Conservation (phyloP, 2,797 vertebrate species). For the Champsocephalus gunnari region DNA sequence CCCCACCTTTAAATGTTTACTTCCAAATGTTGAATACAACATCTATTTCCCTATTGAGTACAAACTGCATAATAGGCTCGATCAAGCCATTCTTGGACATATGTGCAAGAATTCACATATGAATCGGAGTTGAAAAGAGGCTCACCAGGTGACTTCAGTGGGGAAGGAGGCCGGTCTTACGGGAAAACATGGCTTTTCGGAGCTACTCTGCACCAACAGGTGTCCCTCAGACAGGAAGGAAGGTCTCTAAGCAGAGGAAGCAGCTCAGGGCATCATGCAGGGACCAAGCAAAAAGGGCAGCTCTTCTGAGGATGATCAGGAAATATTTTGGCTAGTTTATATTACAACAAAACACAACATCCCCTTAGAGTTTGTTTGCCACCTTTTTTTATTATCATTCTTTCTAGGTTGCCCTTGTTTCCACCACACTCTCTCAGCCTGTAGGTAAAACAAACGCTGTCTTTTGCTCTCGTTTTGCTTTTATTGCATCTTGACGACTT, state of each 20-base stretch:
- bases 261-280: constrained; percentile 52
- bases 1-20: too few relatives aligned
- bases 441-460: constrained; percentile 7
- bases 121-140: constrained; percentile 15
- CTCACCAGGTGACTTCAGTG: constrained; percentile 39
- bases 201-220: constrained; percentile 75
- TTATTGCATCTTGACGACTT: constrained; percentile 24
- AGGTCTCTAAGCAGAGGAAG: constrained; percentile 60
- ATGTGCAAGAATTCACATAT: neutral
- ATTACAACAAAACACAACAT: constrained; percentile 35
- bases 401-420: constrained; percentile 1
- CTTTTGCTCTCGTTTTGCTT: constrained; percentile 8
- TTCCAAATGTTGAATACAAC: neutral
- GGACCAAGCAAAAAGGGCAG: constrained; percentile 31
- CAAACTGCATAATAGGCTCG: neutral
- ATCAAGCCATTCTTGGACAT: constrained; percentile 18
- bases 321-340: constrained; percentile 44
- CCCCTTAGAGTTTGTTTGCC: neutral
- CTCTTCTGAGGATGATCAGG: constrained; percentile 42
- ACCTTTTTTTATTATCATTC: neutral
- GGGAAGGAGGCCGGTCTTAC: constrained; percentile 41
- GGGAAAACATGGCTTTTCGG: constrained; percentile 45
- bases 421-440: neutral
- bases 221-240: constrained; percentile 68
- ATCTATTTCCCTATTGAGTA: neutral